These are phyloP conservation scores for Perizoma flavofasciatum DNA, from an alignment of 2,888 invertebrate species.

Conservation along the genomic window DNA sequence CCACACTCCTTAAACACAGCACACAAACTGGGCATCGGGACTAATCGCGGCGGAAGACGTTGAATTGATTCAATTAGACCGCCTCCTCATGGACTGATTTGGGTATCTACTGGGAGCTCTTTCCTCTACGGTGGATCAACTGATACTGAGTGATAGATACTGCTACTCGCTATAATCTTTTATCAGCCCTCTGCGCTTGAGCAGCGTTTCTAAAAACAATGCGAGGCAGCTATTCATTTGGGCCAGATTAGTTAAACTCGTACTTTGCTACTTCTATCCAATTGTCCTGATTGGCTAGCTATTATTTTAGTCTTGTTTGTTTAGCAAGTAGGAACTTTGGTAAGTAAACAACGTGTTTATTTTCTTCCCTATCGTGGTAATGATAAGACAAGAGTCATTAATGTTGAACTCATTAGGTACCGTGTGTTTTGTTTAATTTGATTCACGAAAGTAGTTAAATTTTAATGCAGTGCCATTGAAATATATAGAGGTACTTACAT, in stretches of 20 bases:
- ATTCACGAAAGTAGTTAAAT: too few species aligned
- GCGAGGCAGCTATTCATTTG: conserved; percentile 55
- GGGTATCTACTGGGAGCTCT: conserved; percentile 49
- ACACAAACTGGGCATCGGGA: conserved; percentile 32
- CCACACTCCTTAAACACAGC: conserved; percentile 41
- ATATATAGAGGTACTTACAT: too few species aligned
- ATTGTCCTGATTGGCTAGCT: conserved; percentile 43
- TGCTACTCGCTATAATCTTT: conserved; percentile 67
- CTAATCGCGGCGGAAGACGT: conserved; percentile 71
- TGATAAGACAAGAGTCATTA: too few species aligned
- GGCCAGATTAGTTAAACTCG: conserved; percentile 51
- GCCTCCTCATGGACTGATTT: conserved; percentile 44
- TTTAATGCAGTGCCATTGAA: too few species aligned
- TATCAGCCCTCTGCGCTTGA: conserved; percentile 68
- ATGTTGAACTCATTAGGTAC: too few species aligned
- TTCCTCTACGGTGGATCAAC: conserved; percentile 64
- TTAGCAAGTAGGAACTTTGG: conserved; percentile 6
- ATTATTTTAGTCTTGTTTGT: conserved; percentile 32
- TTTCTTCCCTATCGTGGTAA: too few species aligned
- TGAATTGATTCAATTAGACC: conserved; percentile 74
- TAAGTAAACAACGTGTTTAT: too few species aligned
- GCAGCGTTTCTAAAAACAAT: conserved; percentile 70
- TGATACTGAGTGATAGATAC: conserved; percentile 55
- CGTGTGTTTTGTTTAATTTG: too few species aligned
- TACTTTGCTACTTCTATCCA: conserved; percentile 55